Evolutionary conservation across 1,140 invertebrate genomes (phyloP).

Genomic region (Drosophila athabasca): DNA sequence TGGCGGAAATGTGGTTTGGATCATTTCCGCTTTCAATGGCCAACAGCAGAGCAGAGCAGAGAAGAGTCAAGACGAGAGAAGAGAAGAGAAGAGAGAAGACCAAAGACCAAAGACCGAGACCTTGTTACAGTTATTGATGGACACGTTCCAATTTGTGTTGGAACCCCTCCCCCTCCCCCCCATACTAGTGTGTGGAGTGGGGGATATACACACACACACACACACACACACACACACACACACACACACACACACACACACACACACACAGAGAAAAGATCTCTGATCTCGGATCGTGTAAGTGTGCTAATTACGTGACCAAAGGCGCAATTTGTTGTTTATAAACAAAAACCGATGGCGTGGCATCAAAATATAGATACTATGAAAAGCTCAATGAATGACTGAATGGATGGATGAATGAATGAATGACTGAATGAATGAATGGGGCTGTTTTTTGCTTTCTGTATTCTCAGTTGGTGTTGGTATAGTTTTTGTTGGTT

Average conservation of each 20-base stretch:
- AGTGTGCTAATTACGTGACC: constrained; percentile 80
- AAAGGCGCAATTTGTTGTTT: constrained; percentile 78
- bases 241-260: no score
- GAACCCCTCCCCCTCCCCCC: background rate
- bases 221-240: no score
- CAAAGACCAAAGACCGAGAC: constrained; percentile 9
- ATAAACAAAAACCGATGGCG: constrained; percentile 52
- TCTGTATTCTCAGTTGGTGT: background rate
- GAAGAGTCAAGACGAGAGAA: background rate
- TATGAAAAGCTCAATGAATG: constrained; percentile 53
- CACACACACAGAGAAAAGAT: background rate
- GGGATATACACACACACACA: no score
- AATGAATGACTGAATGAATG: constrained; percentile 31
- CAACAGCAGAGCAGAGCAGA: constrained; percentile 13
- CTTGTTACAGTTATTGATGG: constrained; percentile 80
- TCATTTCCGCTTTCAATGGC: constrained; percentile 46
- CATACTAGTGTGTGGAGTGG: background rate
- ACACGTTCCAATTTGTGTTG: constrained; percentile 70
- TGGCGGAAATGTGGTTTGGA: constrained; percentile 50
- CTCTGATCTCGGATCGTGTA: constrained; percentile 49
- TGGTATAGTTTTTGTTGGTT: constrained; percentile 5
- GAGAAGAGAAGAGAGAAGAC: constrained; percentile 6
- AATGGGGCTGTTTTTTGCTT: constrained; percentile 1
- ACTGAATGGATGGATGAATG: constrained; percentile 1
- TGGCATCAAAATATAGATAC: constrained; percentile 39